Evolutionary conservation across 2,888 invertebrate genomes (phyloP), one percentile per base, ranked within the genome.

Genomic region (Dynastes maya): DNA sequence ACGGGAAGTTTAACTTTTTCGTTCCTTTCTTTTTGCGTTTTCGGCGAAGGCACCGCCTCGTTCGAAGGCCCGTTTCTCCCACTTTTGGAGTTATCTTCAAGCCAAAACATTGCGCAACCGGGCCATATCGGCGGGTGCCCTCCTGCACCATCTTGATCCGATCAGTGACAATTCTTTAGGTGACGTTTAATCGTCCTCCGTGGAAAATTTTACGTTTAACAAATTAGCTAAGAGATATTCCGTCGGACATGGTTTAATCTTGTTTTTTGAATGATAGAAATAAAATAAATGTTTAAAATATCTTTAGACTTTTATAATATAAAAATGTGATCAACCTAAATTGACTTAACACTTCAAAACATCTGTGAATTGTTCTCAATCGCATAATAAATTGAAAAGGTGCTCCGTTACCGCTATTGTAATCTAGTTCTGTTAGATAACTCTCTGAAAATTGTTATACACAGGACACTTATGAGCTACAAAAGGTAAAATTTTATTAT

Each of bases 1-100:
- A 22, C 55, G 86, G 84, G 85, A 88, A 87, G 84, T 87, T 88
- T 88, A 87, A 61, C 27, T 61, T 40, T 61, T 74, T 61, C 27
- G 32, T 32, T 13, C 37, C 32, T 87, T 83, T 78, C 84, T 80
- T 68, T 70, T 77, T 68, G 45, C 72, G 72, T 74, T 74, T 72
- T 72, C 72, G 58, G 27, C 58, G 68, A 74, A 78, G 85, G 87
- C 85, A 84, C 86, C 87, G 86, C 86, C 87, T 86, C 81, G 78
- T 84, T 84, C 84, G 84, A 11, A 85, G 84, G 83, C 72, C 71
- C 51, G 61, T 51, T 71, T 78, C 83, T 78, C 78, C 78, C 78
- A 78, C 78, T 78, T 78, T 68, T 75, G 71, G 53, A 72, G 76
- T 67, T 77, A 77, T 58, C 55, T 22, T 58, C 55, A n/a, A 58